These are phyloP conservation scores for Tupiocoris notatus DNA, from an alignment of 2,888 invertebrate species.

Conservation along the genomic window DNA sequence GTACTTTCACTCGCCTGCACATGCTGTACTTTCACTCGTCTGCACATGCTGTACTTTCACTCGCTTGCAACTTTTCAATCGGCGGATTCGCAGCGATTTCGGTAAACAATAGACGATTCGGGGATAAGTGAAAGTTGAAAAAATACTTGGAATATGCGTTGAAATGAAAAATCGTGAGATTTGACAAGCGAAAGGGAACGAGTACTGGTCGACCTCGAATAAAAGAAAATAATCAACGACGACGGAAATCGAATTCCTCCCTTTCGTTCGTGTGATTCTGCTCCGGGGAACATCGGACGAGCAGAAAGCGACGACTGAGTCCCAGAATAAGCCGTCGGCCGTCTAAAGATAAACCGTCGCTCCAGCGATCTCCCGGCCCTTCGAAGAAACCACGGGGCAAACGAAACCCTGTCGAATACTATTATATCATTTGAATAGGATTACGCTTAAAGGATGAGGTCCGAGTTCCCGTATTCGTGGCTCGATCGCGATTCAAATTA, in stretches of 20 bases:
- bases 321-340: constrained; percentile 24
- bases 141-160: no score
- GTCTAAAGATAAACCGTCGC: constrained; percentile 26
- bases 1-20: no score
- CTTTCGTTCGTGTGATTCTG: background rate
- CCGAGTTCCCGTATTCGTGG: background rate
- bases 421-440: constrained; percentile 7
- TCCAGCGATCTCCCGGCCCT: background rate
- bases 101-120: no score
- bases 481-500: constrained; percentile 6
- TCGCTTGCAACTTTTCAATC: no score
- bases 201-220: no score
- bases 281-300: background rate
- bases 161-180: no score
- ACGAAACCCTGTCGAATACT: background rate
- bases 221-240: no score
- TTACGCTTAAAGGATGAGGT: background rate
- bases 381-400: background rate
- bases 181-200: no score
- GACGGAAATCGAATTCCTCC: background rate
- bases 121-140: no score
- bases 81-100: no score
- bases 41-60: no score
- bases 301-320: background rate
- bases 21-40: no score